phyloP scores from a whole-genome alignment of 2,797 vertebrate species.

The Threskiornis aethiopicus region DNA sequence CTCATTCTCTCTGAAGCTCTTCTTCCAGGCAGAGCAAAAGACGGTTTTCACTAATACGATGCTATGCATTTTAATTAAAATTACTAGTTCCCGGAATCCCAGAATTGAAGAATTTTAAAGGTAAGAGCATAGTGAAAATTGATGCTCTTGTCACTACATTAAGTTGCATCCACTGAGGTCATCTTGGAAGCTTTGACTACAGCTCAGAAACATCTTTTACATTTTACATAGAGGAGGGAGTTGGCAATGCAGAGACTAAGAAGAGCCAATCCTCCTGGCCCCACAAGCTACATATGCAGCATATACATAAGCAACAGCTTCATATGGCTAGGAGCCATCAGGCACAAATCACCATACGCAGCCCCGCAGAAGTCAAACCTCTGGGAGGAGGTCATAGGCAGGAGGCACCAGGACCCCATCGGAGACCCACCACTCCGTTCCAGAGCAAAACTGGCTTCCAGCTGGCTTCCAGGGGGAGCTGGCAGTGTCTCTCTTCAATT shows the following conservation, averaged over 20 bases:
- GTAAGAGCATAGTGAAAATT: neutral
- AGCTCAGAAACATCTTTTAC: slow-evolving; percentile 1
- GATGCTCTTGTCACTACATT: neutral
- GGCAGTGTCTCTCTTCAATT: neutral
- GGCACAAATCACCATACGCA: neutral
- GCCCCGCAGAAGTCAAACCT: neutral
- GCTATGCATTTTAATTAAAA: neutral
- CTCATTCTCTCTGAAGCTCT: neutral
- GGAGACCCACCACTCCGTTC: neutral
- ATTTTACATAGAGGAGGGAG: neutral
- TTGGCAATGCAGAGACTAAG: neutral
- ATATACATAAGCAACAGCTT: neutral
- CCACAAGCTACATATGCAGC: neutral
- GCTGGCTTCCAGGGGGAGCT: slow-evolving; percentile 26
- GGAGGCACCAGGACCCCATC: neutral
- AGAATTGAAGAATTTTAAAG: neutral
- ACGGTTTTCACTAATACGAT: neutral
- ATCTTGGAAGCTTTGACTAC: neutral
- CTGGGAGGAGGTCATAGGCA: neutral
- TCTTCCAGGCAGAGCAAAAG: neutral
- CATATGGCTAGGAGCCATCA: slow-evolving; percentile 8
- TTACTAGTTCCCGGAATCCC: neutral
- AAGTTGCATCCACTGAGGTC: neutral
- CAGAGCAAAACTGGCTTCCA: slow-evolving; percentile 2
- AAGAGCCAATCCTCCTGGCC: neutral